Evolutionary conservation across 2,797 vertebrate species (phyloP), one percentile per base, ranked within the genome.

Genomic region (Eidolon dupreanum): DNA sequence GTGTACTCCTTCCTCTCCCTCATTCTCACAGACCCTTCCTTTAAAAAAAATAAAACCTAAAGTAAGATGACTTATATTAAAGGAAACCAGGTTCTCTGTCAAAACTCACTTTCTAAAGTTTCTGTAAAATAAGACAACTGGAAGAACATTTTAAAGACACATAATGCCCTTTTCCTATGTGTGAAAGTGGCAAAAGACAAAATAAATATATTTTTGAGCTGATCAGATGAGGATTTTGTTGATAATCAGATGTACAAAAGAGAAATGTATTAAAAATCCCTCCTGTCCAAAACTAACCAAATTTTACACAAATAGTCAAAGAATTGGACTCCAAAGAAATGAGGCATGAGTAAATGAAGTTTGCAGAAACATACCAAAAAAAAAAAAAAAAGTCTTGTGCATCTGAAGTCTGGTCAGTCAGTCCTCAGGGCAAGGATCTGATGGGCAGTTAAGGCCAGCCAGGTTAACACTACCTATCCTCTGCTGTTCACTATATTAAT

Each of bases 41-140:
- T 61, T 13, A 46, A 49, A 49, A 49, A 49, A 49, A 49, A 49
- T 6, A 41, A 49, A 49, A 16, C 70, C 86, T 88, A 10, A 82
- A 96, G 68, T 63, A 63, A 95, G 61, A 83, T 33, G 57, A 93
- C 71, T 78, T 95, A 95, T 90, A 97, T 89, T 95, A 96, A 94
- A 97, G 55, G 65, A 96, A 95, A 96, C 63, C 82, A 96, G 83
- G 71, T 79, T 90, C n/a, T 84, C 91, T 90, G 70, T 88, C 86
- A 84, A 87, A 96, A 74, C 63, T 87, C 59, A 65, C 70, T 91
- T 94, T 74, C 88, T 85, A 28, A 51, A 86, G 77, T 88, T 82
- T n/a, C 92, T 77, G 36, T 65, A 88, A 86, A 96, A 33, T 63
- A 63, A 81, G 96, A 83, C 78, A 84, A 71, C 88, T 70, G 43